Percentiles rank a stretch among this genome's conserved stretches.
Evolutionary conservation across 35 echinoderm and acorn worm species (phyloP).

Genomic region (Lytechinus variegatus): DNA sequence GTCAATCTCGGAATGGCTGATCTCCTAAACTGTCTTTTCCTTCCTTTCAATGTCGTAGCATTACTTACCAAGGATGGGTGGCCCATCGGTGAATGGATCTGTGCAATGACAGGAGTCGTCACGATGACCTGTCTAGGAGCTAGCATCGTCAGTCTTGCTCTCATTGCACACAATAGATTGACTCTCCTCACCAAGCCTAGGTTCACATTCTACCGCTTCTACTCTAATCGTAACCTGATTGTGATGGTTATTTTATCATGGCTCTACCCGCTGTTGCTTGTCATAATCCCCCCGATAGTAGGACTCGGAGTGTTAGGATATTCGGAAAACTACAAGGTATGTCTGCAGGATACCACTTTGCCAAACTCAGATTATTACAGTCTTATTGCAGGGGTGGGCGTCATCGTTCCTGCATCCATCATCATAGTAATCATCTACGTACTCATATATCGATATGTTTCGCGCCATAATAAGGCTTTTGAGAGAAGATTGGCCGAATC

Average conservation of each 20-base stretch:
- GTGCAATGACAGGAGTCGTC: conserved; percentile 47
- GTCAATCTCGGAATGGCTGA: conserved; percentile 88
- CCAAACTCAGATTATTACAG: conserved; percentile 36
- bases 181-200: conserved; percentile 58
- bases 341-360: conserved; percentile 54
- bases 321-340: conserved; percentile 66
- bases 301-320: conserved; percentile 71
- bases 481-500: background rate
- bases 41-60: conserved; percentile 63
- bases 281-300: conserved; percentile 54
- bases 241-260: conserved; percentile 74
- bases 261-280: conserved; percentile 54
- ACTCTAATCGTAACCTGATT: conserved; percentile 57
- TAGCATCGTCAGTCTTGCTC: conserved; percentile 68
- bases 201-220: conserved; percentile 53
- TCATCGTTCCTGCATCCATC: background rate
- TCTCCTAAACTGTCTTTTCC: conserved; percentile 64
- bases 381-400: background rate
- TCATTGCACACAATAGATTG: conserved; percentile 73
- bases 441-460: background rate
- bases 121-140: conserved; percentile 58
- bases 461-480: background rate
- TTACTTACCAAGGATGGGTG: conserved; percentile 57
- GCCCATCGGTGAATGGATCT: conserved; percentile 69
- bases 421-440: conserved; percentile 12